phyloP scores from a whole-genome alignment of 37 sponge, comb jelly and placozoan genomes.

The Tethya wilhelma region DNA sequence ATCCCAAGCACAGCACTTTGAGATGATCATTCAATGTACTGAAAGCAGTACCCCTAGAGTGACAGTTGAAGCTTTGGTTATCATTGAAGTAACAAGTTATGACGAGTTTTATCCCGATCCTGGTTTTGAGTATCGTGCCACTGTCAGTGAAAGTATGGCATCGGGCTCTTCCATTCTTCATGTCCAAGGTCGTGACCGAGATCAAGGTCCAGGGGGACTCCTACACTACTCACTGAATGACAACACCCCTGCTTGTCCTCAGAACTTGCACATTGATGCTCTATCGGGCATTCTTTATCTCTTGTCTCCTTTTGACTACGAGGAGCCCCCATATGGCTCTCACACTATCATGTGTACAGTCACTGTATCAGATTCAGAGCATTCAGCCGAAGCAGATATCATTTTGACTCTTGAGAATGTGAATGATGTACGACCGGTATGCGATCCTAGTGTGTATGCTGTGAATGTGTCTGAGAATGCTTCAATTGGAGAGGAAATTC shows the following conservation, averaged over 20 bases:
- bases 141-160: background rate
- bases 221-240: background rate
- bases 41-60: background rate
- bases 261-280: background rate
- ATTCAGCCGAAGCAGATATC: background rate
- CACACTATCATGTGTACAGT: background rate
- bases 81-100: background rate
- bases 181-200: background rate
- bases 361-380: background rate
- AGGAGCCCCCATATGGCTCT: background rate
- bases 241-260: background rate
- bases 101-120: slow-evolving; percentile 3
- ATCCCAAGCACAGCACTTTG: background rate
- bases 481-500: background rate
- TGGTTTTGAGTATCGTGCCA: background rate
- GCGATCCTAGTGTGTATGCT: background rate
- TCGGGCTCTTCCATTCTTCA: background rate
- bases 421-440: background rate
- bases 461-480: background rate
- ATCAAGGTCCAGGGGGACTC: background rate
- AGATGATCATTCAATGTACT: background rate
- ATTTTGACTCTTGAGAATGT: background rate
- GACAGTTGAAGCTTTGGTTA: background rate
- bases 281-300: background rate
- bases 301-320: background rate